Conservation (phyloP, 2,113 vertebrate genomes). For the Romanogobio albipinnatus region DNA sequence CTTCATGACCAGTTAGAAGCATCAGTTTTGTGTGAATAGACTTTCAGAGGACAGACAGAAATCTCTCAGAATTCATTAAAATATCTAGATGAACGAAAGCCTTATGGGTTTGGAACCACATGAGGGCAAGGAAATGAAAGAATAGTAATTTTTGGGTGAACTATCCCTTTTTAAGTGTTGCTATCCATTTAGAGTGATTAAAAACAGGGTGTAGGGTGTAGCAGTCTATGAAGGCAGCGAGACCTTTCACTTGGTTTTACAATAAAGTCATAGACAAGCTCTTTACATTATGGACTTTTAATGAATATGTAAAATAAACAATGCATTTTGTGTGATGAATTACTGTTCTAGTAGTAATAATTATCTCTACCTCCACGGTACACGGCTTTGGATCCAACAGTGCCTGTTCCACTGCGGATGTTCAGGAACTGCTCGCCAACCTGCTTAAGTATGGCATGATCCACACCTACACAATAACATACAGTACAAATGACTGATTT, state of each 20-base stretch:
- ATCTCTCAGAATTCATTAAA: too few relatives aligned
- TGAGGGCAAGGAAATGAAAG: too few relatives aligned
- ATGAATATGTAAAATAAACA: too few relatives aligned
- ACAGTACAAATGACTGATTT: neutral
- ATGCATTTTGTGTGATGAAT: too few relatives aligned
- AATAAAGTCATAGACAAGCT: neutral
- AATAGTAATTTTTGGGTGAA: too few relatives aligned
- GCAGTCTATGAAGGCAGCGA: neutral
- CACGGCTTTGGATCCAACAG: constrained; percentile 76
- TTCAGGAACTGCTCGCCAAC: constrained; percentile 95
- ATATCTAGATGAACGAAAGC: too few relatives aligned
- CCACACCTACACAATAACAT: constrained; percentile 80
- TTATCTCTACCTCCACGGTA: constrained; percentile 86
- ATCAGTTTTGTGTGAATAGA: too few relatives aligned
- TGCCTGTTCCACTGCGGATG: constrained; percentile 87
- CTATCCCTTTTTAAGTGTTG: neutral
- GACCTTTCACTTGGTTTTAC: neutral
- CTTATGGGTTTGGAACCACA: too few relatives aligned
- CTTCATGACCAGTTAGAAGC: too few relatives aligned
- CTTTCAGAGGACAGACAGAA: too few relatives aligned
- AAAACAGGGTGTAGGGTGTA: neutral
- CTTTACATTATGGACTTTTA: neutral
- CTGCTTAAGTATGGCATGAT: constrained; percentile 87
- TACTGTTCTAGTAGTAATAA: neutral
- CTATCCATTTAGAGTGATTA: neutral